Base-by-base conservation (phyloP, 2,797 vertebrate genomes). In the Artibeus jamaicensis region DNA sequence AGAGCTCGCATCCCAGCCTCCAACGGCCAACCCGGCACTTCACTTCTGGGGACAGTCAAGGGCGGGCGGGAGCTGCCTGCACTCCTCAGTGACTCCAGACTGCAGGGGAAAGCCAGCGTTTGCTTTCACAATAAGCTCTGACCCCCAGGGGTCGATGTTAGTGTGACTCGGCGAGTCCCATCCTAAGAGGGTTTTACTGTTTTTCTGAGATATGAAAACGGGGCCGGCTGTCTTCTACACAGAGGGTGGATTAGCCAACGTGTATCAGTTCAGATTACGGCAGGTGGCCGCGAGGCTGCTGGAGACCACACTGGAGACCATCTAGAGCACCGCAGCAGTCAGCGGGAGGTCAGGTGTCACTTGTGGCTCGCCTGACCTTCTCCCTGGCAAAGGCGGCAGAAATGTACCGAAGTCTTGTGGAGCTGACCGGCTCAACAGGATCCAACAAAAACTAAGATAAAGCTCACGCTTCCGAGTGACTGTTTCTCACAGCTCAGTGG, bases 401-500 rank as follows among this genome's bases (percentile, higher is more conserved):
- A 71, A 88, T 6, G 22, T 12, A 57, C 86, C 3, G 5, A 79
- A 65, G 71, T 77, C 81, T 74, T 14, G 2, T 0, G 9, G 83
- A 77, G 89, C 74, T 77, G 94, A 90, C 50, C 73, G 68, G 83
- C 62, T 89, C 86, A 50, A 4, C 1, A 0, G 9, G 22, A 76
- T 19, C 83, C 94, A 85, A 95, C 1, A 95, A 94, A 94, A 91
- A 93, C 87, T 42, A 94, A 97, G 96, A 89, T 92, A 96, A 71
- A 46, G 57, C 70, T 92, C 92, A 55, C 32, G 9, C 83, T 97
- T 90, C 85, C 67, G 44, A 97, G 88, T 32, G 57, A 94, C 94
- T 91, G 89, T 97, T 98, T 98, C 98, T 98, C 98, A 98, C 78
- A 97, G 98, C 96, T 93, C 89, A 73, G 93, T 97, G 95, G 96